Evolutionary conservation across 2,888 invertebrate genomes (phyloP).

Genomic region (Eristalis arbustorum): DNA sequence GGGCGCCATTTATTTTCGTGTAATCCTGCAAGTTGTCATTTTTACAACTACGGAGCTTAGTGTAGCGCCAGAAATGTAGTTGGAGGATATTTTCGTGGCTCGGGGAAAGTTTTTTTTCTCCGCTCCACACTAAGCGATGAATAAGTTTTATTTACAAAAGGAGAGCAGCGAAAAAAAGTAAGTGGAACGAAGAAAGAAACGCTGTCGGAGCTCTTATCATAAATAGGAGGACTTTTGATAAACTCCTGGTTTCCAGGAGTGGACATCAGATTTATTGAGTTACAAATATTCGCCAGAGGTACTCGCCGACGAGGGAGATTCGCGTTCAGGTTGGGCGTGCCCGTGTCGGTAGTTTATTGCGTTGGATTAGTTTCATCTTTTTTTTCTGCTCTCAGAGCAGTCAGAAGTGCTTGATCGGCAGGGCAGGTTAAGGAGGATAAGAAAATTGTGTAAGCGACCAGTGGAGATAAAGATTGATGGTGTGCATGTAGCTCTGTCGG

Average conservation of each 20-base stretch:
- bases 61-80: conserved; percentile 43
- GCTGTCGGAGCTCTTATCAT: background rate
- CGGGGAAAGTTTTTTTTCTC: conserved; percentile 4
- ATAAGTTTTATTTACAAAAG: background rate
- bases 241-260: background rate
- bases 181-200: background rate
- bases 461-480: too few relatives aligned
- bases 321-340: background rate
- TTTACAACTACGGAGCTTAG: conserved; percentile 51
- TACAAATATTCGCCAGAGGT: background rate
- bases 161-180: too few relatives aligned
- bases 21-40: conserved; percentile 56
- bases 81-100: conserved; percentile 32
- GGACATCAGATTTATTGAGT: background rate
- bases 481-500: too few relatives aligned
- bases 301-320: background rate
- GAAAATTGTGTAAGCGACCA: background rate
- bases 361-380: background rate
- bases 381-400: background rate
- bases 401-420: background rate
- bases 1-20: conserved; percentile 46
- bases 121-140: background rate
- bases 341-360: background rate
- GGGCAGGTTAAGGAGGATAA: background rate
- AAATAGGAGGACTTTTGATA: background rate